Evolutionary conservation across 2,113 vertebrate species (phyloP), one percentile per base, ranked within the genome.

Genomic region (Limnothrissa miodon): DNA sequence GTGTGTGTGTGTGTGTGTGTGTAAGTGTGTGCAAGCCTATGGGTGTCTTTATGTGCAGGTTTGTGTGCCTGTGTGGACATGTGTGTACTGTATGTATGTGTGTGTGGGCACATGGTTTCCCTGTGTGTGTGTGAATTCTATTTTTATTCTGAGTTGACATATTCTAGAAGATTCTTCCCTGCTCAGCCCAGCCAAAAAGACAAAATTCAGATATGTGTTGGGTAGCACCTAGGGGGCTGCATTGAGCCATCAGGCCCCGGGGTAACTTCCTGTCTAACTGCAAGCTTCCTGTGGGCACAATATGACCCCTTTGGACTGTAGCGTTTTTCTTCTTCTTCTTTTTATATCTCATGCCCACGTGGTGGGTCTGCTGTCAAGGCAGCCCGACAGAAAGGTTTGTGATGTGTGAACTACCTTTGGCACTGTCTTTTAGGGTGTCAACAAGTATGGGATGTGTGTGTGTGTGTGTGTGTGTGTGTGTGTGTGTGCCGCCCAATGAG

Each of bases 31-130:
- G 80, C 17, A 13, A 10, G 39, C 44, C 23, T 53, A 36, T 39
- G 79, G 70, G 51, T 74, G 42, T 79, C 81, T 51, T 45, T 81
- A 33, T 84, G 62, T 82, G 62, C 82, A 62, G 80, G 84, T 81
- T 53, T 39, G 80, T 70, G 42, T 46, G 44, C 53, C 78, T 78
- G 82, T 82, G 81, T 80, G 48, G 33, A 45, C 8, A 51, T 78
- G 23, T 29, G 45, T 21, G 13, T 51, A 15, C n/a, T 48, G 45
- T 80, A 25, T 80, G 45, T 80, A 25, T 53, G 46, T 53, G 79
- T 81, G 80, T 81, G 8, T 29, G n/a, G 29, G 59, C 25, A n/a
- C 1, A 13, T 33, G 6, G 25, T 2, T 33, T 70, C 9, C 36
- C 25, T 29, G n/a, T 81, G 46, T 81, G n/a, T 29, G 25, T 66